A percentile compares a stretch with the other conserved stretches of the same genome.
Evolutionary conservation across 1,140 invertebrate species (phyloP).

Genomic region (Bombus waltoni): DNA sequence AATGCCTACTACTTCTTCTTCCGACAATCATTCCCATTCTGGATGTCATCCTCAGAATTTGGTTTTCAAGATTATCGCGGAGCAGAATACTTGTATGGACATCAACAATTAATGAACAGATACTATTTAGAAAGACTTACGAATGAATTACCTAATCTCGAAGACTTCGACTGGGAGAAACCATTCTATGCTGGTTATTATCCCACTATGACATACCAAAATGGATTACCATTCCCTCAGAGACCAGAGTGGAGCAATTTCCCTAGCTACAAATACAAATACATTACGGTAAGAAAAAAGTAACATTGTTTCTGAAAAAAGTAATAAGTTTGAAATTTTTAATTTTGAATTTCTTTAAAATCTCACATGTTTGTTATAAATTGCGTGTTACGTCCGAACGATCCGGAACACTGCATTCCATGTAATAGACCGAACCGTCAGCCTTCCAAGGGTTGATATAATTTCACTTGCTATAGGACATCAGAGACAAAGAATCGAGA

Average conservation of each 20-base stretch:
- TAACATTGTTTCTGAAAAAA: too few species aligned
- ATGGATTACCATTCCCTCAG: conserved; percentile 71
- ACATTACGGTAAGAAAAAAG: conserved; percentile 60
- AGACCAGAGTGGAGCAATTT: conserved; percentile 64
- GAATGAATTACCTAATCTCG: conserved; percentile 70
- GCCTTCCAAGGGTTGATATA: neutral
- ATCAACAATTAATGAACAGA: conserved; percentile 73
- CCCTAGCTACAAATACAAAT: conserved; percentile 68
- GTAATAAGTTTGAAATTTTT: too few species aligned
- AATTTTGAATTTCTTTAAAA: too few species aligned
- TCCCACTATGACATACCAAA: conserved; percentile 69
- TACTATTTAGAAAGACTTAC: conserved; percentile 75
- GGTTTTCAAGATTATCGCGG: conserved; percentile 64
- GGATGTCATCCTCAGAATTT: conserved; percentile 78
- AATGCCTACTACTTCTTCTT: conserved; percentile 86
- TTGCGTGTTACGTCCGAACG: too few species aligned
- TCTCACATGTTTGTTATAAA: too few species aligned
- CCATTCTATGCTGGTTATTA: conserved; percentile 73
- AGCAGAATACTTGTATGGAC: conserved; percentile 73
- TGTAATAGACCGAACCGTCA: too few species aligned
- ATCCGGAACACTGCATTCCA: too few species aligned
- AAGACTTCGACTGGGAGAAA: conserved; percentile 72
- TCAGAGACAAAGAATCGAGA: conserved; percentile 79
- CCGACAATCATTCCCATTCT: conserved; percentile 82
- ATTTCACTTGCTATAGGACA: conserved; percentile 51